These are phyloP conservation scores for Eupithecia subfuscata DNA, from an alignment of 2,888 invertebrate species.

Conservation along the genomic window DNA sequence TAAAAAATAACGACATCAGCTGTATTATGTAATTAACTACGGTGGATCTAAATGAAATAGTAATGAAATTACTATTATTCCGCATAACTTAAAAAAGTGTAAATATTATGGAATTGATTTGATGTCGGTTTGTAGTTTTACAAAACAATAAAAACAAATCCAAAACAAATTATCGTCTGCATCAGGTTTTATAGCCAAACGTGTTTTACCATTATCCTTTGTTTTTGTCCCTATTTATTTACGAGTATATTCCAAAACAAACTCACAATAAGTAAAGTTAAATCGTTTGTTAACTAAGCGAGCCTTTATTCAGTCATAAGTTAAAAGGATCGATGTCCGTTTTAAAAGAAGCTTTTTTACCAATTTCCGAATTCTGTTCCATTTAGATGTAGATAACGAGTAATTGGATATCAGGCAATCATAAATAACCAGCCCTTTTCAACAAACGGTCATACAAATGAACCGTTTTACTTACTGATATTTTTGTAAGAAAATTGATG, in stretches of 20 bases:
- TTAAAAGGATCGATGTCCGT: constrained; percentile 11
- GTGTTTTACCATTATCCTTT: neutral
- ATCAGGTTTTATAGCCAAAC: neutral
- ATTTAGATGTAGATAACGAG: constrained; percentile 41
- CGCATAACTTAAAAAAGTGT: too few species aligned
- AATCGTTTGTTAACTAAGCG: neutral
- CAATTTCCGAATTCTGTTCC: constrained; percentile 38
- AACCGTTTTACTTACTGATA: neutral
- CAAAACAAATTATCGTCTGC: neutral
- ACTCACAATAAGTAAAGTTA: neutral
- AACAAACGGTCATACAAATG: neutral
- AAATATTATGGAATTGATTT: too few species aligned
- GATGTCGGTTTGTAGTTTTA: too few species aligned
- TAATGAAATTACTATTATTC: too few species aligned
- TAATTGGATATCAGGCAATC: constrained; percentile 40
- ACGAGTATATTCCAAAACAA: constrained; percentile 1
- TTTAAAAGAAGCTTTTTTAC: constrained; percentile 41
- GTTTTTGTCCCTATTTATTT: neutral
- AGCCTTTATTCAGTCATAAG: constrained; percentile 5
- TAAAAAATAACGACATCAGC: too few species aligned
- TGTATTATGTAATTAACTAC: too few species aligned
- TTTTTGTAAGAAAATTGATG: neutral
- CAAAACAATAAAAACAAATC: too few species aligned
- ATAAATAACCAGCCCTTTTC: constrained; percentile 25
- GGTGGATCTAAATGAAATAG: too few species aligned